Conservation (phyloP, 2,113 vertebrate species). For the Andinoacara biseriatus region DNA sequence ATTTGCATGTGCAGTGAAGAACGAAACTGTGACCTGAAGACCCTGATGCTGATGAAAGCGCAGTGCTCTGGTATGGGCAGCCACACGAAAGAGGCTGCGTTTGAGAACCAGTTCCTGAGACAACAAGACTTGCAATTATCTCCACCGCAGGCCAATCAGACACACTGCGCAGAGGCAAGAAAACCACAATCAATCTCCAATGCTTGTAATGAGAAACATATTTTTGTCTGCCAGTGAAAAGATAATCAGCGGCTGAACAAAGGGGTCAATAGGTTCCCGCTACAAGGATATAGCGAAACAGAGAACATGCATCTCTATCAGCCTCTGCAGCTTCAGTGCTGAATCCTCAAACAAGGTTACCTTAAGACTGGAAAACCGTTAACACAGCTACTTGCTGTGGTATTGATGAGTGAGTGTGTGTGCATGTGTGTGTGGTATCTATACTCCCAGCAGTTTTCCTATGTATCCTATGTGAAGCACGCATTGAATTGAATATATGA, state of each 20-base stretch:
- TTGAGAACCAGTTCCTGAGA: slow-evolving; percentile 47
- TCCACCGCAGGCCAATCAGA: slow-evolving; percentile 67
- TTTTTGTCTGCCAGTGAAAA: slow-evolving; percentile 67
- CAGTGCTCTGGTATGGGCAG: slow-evolving; percentile 3
- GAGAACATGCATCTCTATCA: slow-evolving; percentile 56
- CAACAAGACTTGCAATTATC: slow-evolving; percentile 70
- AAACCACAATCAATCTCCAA: slow-evolving; percentile 68
- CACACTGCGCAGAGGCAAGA: slow-evolving; percentile 38
- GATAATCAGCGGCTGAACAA: slow-evolving; percentile 69
- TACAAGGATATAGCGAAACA: slow-evolving; percentile 47
- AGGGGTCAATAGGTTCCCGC: slow-evolving; percentile 67
- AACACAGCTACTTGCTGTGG: slow-evolving; percentile 14
- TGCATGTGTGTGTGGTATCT: neutral
- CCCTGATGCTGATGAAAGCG: slow-evolving; percentile 37
- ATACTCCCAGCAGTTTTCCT: neutral
- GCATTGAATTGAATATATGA: slow-evolving; percentile 6
- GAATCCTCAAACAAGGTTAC: slow-evolving; percentile 56
- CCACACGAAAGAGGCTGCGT: slow-evolving; percentile 31
- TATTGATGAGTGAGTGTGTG: slow-evolving; percentile 26
- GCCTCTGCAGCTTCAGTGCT: slow-evolving; percentile 7
- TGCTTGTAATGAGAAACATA: slow-evolving; percentile 74
- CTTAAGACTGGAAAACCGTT: slow-evolving; percentile 30
- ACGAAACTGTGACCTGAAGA: slow-evolving; percentile 42
- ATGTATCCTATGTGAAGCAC: neutral
- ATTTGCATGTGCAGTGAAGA: slow-evolving; percentile 52